A percentile compares a stretch with the other conserved stretches of the same genome.
Evolutionary conservation across 1,140 invertebrate genomes (phyloP).

Genomic region (Ceratosolen solmsi): DNA sequence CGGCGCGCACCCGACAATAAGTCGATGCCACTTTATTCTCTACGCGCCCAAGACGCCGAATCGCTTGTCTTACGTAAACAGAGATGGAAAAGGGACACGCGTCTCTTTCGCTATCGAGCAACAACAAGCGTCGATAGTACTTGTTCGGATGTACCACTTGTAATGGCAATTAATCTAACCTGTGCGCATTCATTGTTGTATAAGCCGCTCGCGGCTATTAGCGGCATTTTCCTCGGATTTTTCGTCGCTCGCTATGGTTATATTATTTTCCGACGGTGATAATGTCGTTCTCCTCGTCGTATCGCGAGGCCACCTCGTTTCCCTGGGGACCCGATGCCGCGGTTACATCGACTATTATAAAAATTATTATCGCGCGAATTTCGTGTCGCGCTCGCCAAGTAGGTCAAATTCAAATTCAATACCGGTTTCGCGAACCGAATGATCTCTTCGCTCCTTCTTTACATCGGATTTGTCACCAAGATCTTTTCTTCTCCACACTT

Average conservation of each 20-base stretch:
- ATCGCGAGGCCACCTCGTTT: too few relatives aligned
- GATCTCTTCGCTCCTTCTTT: not conserved
- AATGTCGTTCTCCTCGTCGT: not conserved
- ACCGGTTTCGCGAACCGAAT: not conserved
- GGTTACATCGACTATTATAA: not conserved
- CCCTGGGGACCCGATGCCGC: too few relatives aligned
- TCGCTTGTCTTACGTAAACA: not conserved
- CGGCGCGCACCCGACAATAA: not conserved
- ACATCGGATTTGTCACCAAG: constrained; percentile 6
- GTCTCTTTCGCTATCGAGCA: not conserved
- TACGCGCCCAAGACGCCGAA: not conserved
- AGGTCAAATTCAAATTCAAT: constrained; percentile 9
- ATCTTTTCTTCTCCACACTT: not conserved
- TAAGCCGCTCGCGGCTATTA: not conserved
- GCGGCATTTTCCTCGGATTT: not conserved
- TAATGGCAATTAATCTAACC: not conserved
- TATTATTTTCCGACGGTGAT: not conserved
- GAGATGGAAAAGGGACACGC: not conserved
- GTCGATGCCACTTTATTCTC: not conserved
- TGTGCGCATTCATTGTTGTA: not conserved
- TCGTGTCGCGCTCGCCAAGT: not conserved
- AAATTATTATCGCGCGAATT: not conserved
- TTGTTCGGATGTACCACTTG: not conserved
- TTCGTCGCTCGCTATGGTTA: not conserved
- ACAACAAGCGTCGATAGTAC: too few relatives aligned